Conservation (phyloP, 2,113 vertebrate species). For the Kobus ellipsiprymnus region DNA sequence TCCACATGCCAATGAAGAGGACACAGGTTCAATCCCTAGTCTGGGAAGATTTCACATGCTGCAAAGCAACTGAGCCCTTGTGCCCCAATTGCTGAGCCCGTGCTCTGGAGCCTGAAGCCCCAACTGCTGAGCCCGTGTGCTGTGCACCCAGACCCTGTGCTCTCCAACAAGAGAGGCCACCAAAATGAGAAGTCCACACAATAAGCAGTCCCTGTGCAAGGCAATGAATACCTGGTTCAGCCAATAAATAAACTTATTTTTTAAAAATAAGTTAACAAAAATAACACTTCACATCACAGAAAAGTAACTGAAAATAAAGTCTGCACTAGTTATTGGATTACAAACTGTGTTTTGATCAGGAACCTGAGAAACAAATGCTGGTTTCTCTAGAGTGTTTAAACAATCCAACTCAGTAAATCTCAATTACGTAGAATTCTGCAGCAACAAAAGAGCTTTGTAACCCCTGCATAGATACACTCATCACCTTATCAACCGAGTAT, state of each 20-base stretch:
- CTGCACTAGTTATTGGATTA: background rate
- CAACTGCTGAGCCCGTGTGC: background rate
- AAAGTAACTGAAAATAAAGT: constrained; percentile 39
- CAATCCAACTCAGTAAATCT: background rate
- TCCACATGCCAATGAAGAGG: background rate
- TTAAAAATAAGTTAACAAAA: background rate
- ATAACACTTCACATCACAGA: background rate
- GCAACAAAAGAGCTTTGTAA: background rate
- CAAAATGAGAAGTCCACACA: background rate
- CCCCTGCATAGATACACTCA: background rate
- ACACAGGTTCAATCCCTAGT: background rate
- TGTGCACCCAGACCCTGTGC: background rate
- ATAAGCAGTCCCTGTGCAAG: background rate
- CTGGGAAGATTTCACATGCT: background rate
- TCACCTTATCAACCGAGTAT: background rate
- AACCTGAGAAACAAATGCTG: background rate
- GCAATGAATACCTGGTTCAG: background rate
- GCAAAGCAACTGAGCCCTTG: background rate
- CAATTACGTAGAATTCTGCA: constrained; percentile 1
- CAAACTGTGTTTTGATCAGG: background rate
- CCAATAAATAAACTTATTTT: background rate
- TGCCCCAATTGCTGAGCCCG: background rate
- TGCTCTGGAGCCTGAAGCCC: background rate
- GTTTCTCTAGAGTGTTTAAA: constrained; percentile 4
- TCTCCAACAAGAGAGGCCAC: background rate